Percentiles rank a stretch among this genome's conserved stretches.
phyloP scores from a whole-genome alignment of 2,888 invertebrate genomes.

The Cryptocheilus praepositus region DNA sequence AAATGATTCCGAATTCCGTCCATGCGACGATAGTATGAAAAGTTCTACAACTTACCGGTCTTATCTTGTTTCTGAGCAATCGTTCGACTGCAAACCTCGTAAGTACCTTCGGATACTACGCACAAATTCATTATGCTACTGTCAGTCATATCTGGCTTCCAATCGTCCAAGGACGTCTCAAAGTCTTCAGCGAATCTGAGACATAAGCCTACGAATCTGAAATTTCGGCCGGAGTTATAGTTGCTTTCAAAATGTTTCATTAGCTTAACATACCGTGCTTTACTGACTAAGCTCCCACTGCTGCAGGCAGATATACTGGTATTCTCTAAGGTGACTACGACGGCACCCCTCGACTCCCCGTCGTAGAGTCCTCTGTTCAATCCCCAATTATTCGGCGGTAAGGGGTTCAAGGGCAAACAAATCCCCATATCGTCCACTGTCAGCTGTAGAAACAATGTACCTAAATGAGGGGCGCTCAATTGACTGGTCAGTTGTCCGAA shows the following conservation, averaged over 20 bases:
- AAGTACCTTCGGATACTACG: conserved; percentile 99
- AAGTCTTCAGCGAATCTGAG: conserved; percentile 98
- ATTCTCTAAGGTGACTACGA: conserved; percentile 96
- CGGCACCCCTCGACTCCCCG: conserved; percentile 89
- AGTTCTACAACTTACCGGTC: conserved; percentile 80
- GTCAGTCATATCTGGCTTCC: conserved; percentile 93
- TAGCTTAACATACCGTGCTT: conserved; percentile 79
- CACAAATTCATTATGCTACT: conserved; percentile 91
- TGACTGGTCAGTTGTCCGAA: conserved; percentile 87
- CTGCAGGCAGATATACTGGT: conserved; percentile 98
- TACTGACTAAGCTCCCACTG: conserved; percentile 96
- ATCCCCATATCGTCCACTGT: conserved; percentile 98
- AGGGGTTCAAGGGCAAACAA: conserved; percentile 91
- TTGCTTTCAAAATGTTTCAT: background rate
- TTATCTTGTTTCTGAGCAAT: conserved; percentile 88
- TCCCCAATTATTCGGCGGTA: conserved; percentile 83
- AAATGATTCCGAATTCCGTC: no score
- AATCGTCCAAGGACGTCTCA: conserved; percentile 96
- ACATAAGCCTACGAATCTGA: conserved; percentile 91
- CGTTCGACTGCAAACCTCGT: conserved; percentile 96
- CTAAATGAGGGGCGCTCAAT: conserved; percentile 86
- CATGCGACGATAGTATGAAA: no score
- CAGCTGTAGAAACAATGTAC: conserved; percentile 93
- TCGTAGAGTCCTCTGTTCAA: conserved; percentile 81
- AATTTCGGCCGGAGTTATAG: conserved; percentile 1